Evolutionary conservation across 2,113 vertebrate species (phyloP).

Genomic region (Melospiza georgiana): DNA sequence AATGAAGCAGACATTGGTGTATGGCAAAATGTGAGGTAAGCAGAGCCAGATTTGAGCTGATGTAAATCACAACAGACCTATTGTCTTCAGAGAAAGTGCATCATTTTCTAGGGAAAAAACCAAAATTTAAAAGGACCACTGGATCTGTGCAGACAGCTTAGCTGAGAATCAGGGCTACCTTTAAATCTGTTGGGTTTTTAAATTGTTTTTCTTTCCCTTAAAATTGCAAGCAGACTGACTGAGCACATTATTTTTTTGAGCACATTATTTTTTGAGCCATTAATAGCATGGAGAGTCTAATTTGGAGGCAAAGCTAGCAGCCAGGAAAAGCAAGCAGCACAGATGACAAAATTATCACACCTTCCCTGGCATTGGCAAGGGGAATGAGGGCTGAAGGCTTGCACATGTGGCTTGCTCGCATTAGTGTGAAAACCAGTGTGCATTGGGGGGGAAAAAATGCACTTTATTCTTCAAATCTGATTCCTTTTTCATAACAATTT

Average conservation of each 20-base stretch:
- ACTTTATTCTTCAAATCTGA: conserved; percentile 52
- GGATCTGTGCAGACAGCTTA: not conserved
- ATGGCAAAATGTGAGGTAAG: not conserved
- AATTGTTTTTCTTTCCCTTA: not conserved
- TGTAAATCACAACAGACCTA: not conserved
- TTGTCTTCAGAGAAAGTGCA: not conserved
- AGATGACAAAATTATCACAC: conserved; percentile 79
- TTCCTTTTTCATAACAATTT: not conserved
- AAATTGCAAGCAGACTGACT: not conserved
- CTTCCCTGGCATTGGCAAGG: conserved; percentile 68
- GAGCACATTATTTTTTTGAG: not conserved
- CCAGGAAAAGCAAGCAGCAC: conserved; percentile 63
- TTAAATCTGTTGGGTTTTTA: not conserved
- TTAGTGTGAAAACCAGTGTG: conserved; percentile 46
- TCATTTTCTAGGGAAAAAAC: not conserved
- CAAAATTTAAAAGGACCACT: not conserved
- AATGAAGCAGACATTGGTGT: not conserved
- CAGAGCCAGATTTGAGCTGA: not conserved
- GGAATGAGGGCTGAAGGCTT: conserved; percentile 51
- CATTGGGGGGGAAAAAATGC: not conserved
- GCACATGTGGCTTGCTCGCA: conserved; percentile 67
- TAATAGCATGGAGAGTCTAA: conserved; percentile 27
- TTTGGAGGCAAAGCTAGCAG: conserved; percentile 37
- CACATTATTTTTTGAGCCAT: conserved; percentile 15
- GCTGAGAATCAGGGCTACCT: not conserved